Base-by-base conservation (phyloP, 2,113 vertebrate species). In the Accipiter cooperii region DNA sequence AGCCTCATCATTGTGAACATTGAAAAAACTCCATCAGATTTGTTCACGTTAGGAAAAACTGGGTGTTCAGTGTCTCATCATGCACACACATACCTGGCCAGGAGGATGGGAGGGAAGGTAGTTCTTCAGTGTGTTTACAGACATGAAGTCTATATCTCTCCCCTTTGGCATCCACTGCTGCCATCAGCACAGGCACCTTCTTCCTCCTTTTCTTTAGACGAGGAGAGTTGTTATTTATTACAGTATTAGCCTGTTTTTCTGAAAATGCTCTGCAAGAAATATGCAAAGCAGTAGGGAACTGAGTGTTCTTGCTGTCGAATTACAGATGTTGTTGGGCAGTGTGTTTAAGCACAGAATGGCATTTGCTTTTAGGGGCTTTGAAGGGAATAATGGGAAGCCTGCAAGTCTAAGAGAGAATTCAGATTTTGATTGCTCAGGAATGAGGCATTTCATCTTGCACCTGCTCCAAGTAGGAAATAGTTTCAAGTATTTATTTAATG, bases 401-500 rank as follows among this genome's bases (percentile, higher is more conserved):
- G 6, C 28, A 93, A n/a, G 11, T 47, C 34, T 60, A 70, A 70
- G 44, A 78, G 26, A 76, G 9, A 89, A 69, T 71, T 84, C 58
- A 51, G 36, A 40, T 91, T 93, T 79, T 95, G 79, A 29, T 95
- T 88, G 58, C 52, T 58, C 20, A 76, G 58, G 74, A 92, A 38
- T 85, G 46, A 63, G 17, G 15, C 74, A 40, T 78, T 84, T 80
- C 3, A 75, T 90, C 46, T 87, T 91, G 17, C 66, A 79, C 34
- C 42, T 85, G 49, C 26, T 95, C 33, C 49, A 47, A 1, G 4
- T 47, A 68, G 64, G 33, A 77, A 80, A 79, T 54, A 2, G 2
- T 83, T 96, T 95, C n/a, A 79, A 87, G n/a, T 85, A 44, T n/a
- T 76, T 79, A 36, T 74, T 75, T 91, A 38, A 64, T 42, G 26